Base-by-base conservation (phyloP, 2,797 vertebrate species). In the Rhinogobio ventralis region DNA sequence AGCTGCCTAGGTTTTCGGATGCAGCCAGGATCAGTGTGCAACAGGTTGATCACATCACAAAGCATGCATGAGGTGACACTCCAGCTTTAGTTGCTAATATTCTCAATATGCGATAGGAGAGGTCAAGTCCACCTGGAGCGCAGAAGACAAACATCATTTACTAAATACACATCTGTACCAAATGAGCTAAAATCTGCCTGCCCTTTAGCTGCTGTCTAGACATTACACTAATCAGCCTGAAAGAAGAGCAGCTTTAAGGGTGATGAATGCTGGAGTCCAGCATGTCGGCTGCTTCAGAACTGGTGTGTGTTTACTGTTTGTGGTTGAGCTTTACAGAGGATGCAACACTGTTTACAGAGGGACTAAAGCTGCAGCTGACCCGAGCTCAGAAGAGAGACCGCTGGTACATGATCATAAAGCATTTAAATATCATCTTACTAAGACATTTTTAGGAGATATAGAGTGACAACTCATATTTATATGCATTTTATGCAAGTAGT, bases 241-340 rank as follows among this genome's bases (percentile, higher is more conserved):
- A 73, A 28, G 33, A 72, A 62, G 25, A 74, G 51, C 53, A 73
- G 53, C 68, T 28, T 72, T 33, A 82, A 62, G 53, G 60, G 36
- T 62, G 28, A 73, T n/a, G 79, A 71, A 60, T 39, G 20, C 13
- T 53, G 45, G 46, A 53, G n/a, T 57, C 53, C 53, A 73, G 36
- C 19, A 1, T 53, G 30, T 49, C 30, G 8, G 64, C 62, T 79
- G 66, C 79, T 73, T 73, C 39, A 82, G 66, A 73, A 23, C 80
- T 73, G 23, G 14, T 69, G 30, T 39, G 30, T 45, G 68, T 82
- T 82, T 46, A 82, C 68, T 62, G 64, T 67, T 80, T 67, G 45
- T 67, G 78, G 28, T 53, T 80, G 10, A 79, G 66, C 15, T 69
- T 72, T 33, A 60, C 33, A 62, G 17, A 62, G 25, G 53, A 45